These are phyloP conservation scores for Eretmochelys imbricata DNA, from an alignment of 2,113 vertebrate species.

Conservation along the genomic window DNA sequence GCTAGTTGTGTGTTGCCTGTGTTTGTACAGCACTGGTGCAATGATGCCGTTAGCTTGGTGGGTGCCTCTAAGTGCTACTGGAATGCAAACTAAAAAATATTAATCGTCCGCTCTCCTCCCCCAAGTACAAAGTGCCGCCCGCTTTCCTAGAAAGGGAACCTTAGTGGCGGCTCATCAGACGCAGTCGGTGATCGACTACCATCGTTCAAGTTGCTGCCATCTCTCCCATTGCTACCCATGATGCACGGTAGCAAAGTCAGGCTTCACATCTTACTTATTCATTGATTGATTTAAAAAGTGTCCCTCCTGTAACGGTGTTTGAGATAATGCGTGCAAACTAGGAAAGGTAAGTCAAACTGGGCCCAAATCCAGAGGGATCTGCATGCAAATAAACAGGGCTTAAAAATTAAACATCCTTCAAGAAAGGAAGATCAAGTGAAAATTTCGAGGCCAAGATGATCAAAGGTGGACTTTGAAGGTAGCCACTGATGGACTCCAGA, in stretches of 20 bases:
- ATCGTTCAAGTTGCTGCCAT: neutral
- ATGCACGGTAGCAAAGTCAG: neutral
- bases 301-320: neutral
- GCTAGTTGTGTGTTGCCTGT: neutral
- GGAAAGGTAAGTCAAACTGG: neutral
- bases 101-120: neutral
- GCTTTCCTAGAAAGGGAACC: neutral
- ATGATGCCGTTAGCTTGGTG: neutral
- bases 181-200: neutral
- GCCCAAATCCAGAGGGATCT: neutral
- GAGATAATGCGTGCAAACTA: neutral
- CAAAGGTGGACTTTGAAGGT: neutral
- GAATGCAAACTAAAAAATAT: neutral
- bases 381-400: neutral
- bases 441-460: neutral
- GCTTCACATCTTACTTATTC: neutral
- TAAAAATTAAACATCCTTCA: neutral
- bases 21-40: neutral
- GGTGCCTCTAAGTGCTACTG: neutral
- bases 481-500: neutral
- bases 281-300: too few species aligned
- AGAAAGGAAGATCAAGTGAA: neutral
- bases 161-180: neutral
- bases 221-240: neutral
- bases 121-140: neutral